A percentile compares a stretch with the other conserved stretches of the same genome.
These are phyloP conservation scores for Prosopocoilus inquinatus DNA, from an alignment of 2,888 invertebrate genomes.

Conservation along the genomic window DNA sequence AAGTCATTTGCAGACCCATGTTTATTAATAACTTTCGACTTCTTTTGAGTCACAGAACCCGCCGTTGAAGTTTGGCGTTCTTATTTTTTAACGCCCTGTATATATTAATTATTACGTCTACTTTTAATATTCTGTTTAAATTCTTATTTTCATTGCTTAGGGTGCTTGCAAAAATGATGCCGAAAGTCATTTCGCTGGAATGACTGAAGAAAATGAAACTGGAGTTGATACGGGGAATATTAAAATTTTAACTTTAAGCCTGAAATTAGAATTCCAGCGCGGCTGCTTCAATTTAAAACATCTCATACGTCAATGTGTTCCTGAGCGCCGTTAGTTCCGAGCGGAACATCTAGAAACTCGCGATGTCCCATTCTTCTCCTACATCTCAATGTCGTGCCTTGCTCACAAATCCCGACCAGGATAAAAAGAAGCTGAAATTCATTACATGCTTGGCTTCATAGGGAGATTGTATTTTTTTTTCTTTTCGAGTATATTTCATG, in stretches of 20 bases:
- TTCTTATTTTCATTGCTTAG: too few species aligned
- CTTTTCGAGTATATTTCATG: constrained; percentile 1
- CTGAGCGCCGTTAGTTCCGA: constrained; percentile 14
- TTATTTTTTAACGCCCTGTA: too few species aligned
- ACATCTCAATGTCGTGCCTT: constrained; percentile 12
- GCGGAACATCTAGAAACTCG: constrained; percentile 19
- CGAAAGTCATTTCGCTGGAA: background rate
- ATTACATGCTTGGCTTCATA: constrained; percentile 50
- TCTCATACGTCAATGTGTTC: constrained; percentile 23
- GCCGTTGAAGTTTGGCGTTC: too few species aligned
- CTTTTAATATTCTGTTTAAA: too few species aligned
- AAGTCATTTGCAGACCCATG: too few species aligned
- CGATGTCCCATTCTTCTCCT: constrained; percentile 20
- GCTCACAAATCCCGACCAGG: constrained; percentile 13
- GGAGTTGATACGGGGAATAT: constrained; percentile 40
- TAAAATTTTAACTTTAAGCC: constrained; percentile 38
- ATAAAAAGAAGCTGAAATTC: constrained; percentile 47
- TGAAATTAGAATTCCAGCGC: constrained; percentile 14
- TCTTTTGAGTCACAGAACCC: too few species aligned
- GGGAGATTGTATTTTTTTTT: constrained; percentile 49
- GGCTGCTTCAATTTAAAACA: constrained; percentile 21
- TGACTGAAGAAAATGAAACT: constrained; percentile 11
- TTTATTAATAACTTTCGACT: too few species aligned
- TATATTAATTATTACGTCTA: too few species aligned
- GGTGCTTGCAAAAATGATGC: too few species aligned